Conservation (phyloP, 1,140 invertebrate species). For the Drosophila seguyi region DNA sequence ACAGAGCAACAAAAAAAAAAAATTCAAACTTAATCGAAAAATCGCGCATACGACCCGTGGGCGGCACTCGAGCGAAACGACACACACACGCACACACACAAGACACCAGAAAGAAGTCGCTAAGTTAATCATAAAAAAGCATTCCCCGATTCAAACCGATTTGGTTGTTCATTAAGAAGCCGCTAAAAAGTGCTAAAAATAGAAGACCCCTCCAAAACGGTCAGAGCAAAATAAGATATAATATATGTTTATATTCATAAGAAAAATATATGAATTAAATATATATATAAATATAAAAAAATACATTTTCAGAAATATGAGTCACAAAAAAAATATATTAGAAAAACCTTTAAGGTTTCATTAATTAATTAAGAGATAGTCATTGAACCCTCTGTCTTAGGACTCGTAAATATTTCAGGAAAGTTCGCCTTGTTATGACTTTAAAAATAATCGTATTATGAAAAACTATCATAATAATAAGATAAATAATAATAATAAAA, state of each 20-base stretch:
- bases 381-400: neutral
- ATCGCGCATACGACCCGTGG: slow-evolving; percentile 71
- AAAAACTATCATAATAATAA: neutral
- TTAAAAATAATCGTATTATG: no score
- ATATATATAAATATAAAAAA: neutral
- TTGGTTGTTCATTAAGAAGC: slow-evolving; percentile 51
- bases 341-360: neutral
- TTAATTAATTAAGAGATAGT: neutral
- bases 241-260: neutral
- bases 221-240: no score
- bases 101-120: slow-evolving; percentile 42
- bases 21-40: slow-evolving; percentile 30
- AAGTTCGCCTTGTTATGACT: neutral
- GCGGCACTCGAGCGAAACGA: slow-evolving; percentile 37
- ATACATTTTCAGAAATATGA: neutral
- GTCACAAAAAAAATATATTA: neutral
- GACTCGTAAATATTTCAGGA: neutral
- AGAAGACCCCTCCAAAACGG: slow-evolving; percentile 23
- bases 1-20: neutral
- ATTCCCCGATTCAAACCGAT: slow-evolving; percentile 43
- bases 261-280: neutral
- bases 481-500: neutral
- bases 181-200: slow-evolving; percentile 72
- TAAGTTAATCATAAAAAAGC: slow-evolving; percentile 73
- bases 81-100: slow-evolving; percentile 5